Conservation (phyloP, 2,797 vertebrate genomes). For the Yasuhikotakia modesta region DNA sequence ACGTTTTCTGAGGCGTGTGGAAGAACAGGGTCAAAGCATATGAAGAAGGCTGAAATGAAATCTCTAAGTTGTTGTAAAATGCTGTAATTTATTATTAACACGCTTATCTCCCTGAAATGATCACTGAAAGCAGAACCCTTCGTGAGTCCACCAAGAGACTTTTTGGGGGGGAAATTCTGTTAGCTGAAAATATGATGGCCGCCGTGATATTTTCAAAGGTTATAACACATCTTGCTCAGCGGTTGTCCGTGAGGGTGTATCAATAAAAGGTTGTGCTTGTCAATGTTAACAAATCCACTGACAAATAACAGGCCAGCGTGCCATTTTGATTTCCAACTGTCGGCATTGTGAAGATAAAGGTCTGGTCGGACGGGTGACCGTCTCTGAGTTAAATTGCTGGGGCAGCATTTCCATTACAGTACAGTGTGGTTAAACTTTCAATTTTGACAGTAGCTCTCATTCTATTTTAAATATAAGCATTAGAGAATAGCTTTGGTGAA, state of each 20-base stretch:
- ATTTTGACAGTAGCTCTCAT: too few relatives aligned
- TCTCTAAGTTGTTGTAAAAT: conserved; percentile 11
- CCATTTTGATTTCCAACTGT: conserved; percentile 78
- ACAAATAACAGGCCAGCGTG: conserved; percentile 76
- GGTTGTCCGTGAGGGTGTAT: conserved; percentile 77
- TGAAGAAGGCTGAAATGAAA: not conserved
- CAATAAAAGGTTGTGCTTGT: conserved; percentile 77
- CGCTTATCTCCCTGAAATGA: conserved; percentile 11
- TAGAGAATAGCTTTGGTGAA: too few relatives aligned
- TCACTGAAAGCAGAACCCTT: conserved; percentile 25
- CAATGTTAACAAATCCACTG: conserved; percentile 78
- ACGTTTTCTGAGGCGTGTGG: conserved; percentile 8
- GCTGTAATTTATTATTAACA: conserved; percentile 26
- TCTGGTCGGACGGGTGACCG: conserved; percentile 56
- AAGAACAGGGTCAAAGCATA: not conserved
- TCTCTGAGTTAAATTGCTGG: conserved; percentile 70
- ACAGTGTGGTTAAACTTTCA: not conserved
- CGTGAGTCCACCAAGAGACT: conserved; percentile 1
- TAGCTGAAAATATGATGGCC: conserved; percentile 69
- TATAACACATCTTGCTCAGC: conserved; percentile 72
- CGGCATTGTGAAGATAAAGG: conserved; percentile 72
- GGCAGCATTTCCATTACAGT: conserved; percentile 8
- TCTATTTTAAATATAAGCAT: too few relatives aligned
- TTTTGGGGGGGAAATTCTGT: conserved; percentile 53
- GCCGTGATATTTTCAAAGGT: conserved; percentile 82